Evolutionary conservation across 2,797 vertebrate genomes (phyloP).

Genomic region (Todus mexicanus): DNA sequence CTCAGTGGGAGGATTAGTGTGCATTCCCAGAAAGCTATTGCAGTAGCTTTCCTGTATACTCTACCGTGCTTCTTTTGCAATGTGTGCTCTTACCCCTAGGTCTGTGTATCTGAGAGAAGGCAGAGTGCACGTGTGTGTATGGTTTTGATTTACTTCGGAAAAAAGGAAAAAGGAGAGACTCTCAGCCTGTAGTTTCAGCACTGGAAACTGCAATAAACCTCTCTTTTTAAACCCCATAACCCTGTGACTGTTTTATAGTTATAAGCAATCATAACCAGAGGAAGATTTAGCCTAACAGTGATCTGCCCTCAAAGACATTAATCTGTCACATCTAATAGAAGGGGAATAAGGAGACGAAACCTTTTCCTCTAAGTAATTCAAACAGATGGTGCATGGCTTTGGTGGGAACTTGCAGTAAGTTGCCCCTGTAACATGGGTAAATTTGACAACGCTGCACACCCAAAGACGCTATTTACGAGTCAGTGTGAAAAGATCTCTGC

Average conservation of each 20-base stretch:
- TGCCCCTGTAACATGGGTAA: not conserved
- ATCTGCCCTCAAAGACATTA: slow-evolving; percentile 55
- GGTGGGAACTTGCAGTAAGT: not conserved
- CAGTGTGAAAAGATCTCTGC: slow-evolving; percentile 11
- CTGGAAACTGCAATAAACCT: slow-evolving; percentile 52
- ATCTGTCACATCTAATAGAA: slow-evolving; percentile 46
- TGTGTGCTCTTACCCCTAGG: not conserved
- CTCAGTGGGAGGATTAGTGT: not conserved
- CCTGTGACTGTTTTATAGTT: slow-evolving; percentile 56
- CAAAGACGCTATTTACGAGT: not conserved
- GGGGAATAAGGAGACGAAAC: not conserved
- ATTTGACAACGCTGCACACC: not conserved
- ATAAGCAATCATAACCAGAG: slow-evolving; percentile 52
- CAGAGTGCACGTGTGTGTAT: not conserved
- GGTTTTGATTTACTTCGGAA: slow-evolving; percentile 26
- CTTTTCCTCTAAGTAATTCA: not conserved
- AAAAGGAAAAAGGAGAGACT: not conserved
- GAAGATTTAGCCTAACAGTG: slow-evolving; percentile 40
- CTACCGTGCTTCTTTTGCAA: not conserved
- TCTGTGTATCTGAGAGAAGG: not conserved
- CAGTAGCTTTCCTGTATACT: not conserved
- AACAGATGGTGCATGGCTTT: not conserved
- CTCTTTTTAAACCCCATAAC: slow-evolving; percentile 41
- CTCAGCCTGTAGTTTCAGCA: not conserved
- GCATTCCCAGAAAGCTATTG: not conserved